A percentile compares a stretch with the other conserved stretches of the same genome.
Conservation (phyloP, 2,113 vertebrate species). For the Saguinus imperator region DNA sequence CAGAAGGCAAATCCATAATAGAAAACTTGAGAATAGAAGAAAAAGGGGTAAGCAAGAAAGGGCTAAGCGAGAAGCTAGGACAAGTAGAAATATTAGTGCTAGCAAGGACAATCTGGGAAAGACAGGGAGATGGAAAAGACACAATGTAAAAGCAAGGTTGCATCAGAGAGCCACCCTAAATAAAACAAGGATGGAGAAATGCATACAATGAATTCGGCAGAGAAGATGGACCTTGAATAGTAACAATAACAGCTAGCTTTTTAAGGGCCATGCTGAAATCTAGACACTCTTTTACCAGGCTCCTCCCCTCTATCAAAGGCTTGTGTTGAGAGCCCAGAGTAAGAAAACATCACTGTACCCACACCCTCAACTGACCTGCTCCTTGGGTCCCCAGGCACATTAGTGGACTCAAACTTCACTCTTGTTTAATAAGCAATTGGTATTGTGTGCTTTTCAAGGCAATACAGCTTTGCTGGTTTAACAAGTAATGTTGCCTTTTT, state of each 20-base stretch:
- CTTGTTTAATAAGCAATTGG: neutral
- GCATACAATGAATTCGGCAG: neutral
- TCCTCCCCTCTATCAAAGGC: neutral
- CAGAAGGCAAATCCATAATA: neutral
- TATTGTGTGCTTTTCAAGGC: neutral
- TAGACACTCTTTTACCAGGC: neutral
- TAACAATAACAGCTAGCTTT: neutral
- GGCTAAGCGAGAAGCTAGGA: neutral
- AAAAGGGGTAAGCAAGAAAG: neutral
- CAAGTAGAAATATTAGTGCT: neutral
- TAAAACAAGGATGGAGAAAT: neutral
- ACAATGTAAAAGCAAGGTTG: neutral
- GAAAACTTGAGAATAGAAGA: neutral
- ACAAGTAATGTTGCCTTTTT: neutral
- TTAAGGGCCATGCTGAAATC: neutral
- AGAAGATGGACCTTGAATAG: neutral
- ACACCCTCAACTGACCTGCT: rapidly evolving
- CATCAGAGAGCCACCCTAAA: neutral
- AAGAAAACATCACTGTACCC: rapidly evolving
- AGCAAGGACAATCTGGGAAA: neutral
- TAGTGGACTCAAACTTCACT: neutral
- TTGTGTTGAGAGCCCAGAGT: neutral
- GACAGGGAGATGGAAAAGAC: neutral
- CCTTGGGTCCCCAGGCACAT: neutral
- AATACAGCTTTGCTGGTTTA: neutral